Evolutionary conservation across 2,797 vertebrate species (phyloP).

Genomic region (Pelobates cultripes): DNA sequence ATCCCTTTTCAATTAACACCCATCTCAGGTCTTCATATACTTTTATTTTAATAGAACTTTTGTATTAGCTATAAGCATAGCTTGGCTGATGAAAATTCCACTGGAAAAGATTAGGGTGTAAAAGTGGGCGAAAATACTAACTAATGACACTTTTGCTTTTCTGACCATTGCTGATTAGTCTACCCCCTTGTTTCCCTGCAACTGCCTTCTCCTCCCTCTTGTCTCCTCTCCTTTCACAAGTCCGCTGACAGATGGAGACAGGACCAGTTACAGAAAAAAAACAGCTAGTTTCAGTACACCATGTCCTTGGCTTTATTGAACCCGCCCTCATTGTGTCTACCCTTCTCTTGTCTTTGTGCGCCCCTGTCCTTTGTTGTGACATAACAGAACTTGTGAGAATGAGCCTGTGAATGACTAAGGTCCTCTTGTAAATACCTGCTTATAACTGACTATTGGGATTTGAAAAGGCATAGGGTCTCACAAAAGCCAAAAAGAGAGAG

Average conservation of each 20-base stretch:
- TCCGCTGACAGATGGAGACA: slow-evolving; percentile 87
- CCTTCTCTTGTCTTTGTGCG: slow-evolving; percentile 60
- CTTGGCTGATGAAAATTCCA: slow-evolving; percentile 63
- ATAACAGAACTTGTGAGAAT: slow-evolving; percentile 76
- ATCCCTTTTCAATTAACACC: slow-evolving; percentile 64
- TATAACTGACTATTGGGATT: background rate
- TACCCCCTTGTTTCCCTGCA: slow-evolving; percentile 64
- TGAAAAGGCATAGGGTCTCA: slow-evolving; percentile 16
- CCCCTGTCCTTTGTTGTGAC: slow-evolving; percentile 76
- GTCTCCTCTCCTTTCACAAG: slow-evolving; percentile 74
- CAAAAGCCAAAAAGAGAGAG: slow-evolving; percentile 10
- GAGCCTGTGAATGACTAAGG: slow-evolving; percentile 83
- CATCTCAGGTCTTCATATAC: slow-evolving; percentile 61
- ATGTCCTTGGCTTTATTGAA: slow-evolving; percentile 83
- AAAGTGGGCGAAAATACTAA: slow-evolving; percentile 79
- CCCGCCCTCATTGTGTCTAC: slow-evolving; percentile 59
- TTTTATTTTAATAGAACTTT: slow-evolving; percentile 76
- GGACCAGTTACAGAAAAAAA: slow-evolving; percentile 55
- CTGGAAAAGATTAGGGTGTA: slow-evolving; percentile 76
- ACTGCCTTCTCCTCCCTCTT: slow-evolving; percentile 73
- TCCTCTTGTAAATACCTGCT: slow-evolving; percentile 74
- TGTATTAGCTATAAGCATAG: slow-evolving; percentile 81
- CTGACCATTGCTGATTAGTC: slow-evolving; percentile 79
- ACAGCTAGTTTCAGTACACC: slow-evolving; percentile 79
- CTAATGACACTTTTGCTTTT: slow-evolving; percentile 81